Conservation (phyloP, 2,113 vertebrate species). For the Strix uralensis region DNA sequence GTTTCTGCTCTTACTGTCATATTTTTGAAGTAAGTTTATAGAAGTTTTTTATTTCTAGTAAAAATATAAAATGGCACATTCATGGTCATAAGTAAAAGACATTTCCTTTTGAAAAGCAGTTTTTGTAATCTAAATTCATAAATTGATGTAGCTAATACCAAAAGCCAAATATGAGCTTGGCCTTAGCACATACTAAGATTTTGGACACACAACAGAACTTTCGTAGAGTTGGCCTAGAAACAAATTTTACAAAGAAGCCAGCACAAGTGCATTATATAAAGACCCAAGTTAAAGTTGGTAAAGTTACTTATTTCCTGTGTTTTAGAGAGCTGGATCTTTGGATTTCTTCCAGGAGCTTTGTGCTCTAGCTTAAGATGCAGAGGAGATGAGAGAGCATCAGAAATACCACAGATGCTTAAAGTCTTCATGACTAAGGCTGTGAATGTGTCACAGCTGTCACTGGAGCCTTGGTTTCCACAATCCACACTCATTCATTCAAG, state of each 20-base stretch:
- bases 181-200: background rate
- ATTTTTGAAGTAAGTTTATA: background rate
- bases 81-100: background rate
- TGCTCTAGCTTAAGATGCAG: slow-evolving; percentile 22
- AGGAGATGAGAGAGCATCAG: slow-evolving; percentile 35
- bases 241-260: background rate
- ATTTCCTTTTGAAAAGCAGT: background rate
- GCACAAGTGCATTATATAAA: slow-evolving; percentile 26
- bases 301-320: slow-evolving; percentile 71
- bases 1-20: background rate
- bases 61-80: background rate
- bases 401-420: slow-evolving; percentile 39
- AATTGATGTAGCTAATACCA: background rate
- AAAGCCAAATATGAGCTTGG: background rate
- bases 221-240: background rate
- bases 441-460: slow-evolving; percentile 57
- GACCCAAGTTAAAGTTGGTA: slow-evolving; percentile 33
- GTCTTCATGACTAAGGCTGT: slow-evolving; percentile 46
- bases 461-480: background rate
- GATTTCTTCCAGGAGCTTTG: slow-evolving; percentile 34
- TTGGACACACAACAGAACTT: background rate
- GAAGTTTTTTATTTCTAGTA: background rate
- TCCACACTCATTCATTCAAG: background rate
- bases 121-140: background rate
- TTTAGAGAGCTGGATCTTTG: slow-evolving; percentile 27